phyloP scores from a whole-genome alignment of 2,113 vertebrate species.

The Psophia crepitans region DNA sequence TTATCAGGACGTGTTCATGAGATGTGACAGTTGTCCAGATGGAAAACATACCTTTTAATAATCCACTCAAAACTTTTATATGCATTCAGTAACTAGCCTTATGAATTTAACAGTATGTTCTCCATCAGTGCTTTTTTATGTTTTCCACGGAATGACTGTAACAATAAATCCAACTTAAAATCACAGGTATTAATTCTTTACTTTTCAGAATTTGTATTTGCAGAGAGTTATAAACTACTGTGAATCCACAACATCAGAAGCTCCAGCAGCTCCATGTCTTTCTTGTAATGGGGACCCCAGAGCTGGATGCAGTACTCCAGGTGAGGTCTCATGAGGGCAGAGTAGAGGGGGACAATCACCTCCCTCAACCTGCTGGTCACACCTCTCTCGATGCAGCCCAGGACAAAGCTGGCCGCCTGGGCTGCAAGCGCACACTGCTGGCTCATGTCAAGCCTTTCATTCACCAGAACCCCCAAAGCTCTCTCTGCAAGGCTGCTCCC shows the following conservation, averaged over 20 bases:
- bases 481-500: too few species aligned
- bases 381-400: too few species aligned
- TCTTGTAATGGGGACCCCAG: too few species aligned
- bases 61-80: not conserved
- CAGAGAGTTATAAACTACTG: not conserved
- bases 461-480: too few species aligned
- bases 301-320: too few species aligned
- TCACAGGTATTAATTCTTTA: constrained; percentile 8
- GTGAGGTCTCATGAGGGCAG: too few species aligned
- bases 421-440: too few species aligned
- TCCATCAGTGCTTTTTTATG: not conserved
- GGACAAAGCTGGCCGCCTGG: too few species aligned
- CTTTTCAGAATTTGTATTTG: constrained; percentile 35
- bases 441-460: too few species aligned
- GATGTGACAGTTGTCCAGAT: not conserved
- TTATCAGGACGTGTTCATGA: not conserved
- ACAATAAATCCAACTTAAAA: constrained; percentile 38
- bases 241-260: not conserved
- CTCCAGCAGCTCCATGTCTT: too few species aligned
- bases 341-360: too few species aligned
- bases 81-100: not conserved
- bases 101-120: constrained; percentile 18
- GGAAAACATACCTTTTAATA: not conserved
- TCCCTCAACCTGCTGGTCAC: too few species aligned
- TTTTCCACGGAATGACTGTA: not conserved